Evolutionary conservation across 1,140 invertebrate genomes (phyloP), one percentile per base, ranked within the genome.

Genomic region (Drosophila auraria): DNA sequence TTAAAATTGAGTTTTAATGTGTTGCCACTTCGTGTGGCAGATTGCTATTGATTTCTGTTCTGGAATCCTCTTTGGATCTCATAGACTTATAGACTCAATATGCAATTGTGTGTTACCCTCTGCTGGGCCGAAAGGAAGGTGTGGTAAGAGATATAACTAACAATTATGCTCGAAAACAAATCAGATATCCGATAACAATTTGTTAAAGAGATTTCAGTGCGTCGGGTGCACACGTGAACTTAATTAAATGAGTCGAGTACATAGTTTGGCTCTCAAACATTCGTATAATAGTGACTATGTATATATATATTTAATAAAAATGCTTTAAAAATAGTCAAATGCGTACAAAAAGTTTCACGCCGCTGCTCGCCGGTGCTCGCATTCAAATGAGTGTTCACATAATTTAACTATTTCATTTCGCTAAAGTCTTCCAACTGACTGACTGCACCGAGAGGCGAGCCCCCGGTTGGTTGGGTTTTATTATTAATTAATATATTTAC

Each of bases 301-400:
- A 60, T 77, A 76, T 77, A 74, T 77, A 74, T 71, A 64, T 68
- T 79, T 86, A 77, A 68, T 76, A 78, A 86, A 86, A 86, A 87
- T 87, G 83, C 83, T 84, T 89, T 89, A 89, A 89, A 89, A 89
- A 90, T 89, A 89, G 86, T 89, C 78, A 90, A 89, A 89, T 84
- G 84, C 82, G 86, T 89, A 89, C 75, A 90, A 90, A 83, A 89
- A 75, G 69, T 62, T 82, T 90, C 78, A 82, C 83, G 83, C 84
- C 77, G 81, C 72, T 76, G 53, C 68, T 20, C 20, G 20, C 20
- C 20, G 66, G 72, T 53, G 62, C 33, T 80, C 56, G 59, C 57
- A 58, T 50, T 77, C 51, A 83, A 83, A 80, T 83, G 75, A 83
- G 64, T 78, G 66, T 65, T 57, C 54, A 57, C 51, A 80, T 76